phyloP scores from a whole-genome alignment of 2,888 invertebrate species.

The Volucella inanis region DNA sequence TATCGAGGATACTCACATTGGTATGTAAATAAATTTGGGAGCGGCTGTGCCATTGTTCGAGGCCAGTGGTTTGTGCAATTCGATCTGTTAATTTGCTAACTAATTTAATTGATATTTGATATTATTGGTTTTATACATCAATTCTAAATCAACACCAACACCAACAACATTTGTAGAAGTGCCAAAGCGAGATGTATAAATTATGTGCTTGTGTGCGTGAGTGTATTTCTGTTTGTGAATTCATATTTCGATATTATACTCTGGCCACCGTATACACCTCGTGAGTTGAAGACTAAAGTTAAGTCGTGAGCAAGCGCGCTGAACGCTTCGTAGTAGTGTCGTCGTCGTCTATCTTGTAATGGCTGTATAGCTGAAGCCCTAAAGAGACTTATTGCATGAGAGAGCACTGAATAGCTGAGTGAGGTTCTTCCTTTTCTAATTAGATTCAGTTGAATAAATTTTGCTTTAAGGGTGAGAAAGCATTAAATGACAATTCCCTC shows the following conservation, averaged over 20 bases:
- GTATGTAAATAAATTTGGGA: conserved; percentile 83
- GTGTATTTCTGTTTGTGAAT: conserved; percentile 36
- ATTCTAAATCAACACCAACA: conserved; percentile 2
- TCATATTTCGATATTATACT: conserved; percentile 2
- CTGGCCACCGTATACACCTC: too few species aligned
- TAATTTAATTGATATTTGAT: conserved; percentile 74
- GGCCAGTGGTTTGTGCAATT: conserved; percentile 68
- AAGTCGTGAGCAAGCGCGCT: conserved; percentile 74
- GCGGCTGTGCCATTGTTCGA: conserved; percentile 50
- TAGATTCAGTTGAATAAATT: conserved; percentile 31
- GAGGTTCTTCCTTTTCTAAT: conserved; percentile 16
- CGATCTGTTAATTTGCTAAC: conserved; percentile 62
- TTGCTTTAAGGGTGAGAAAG: conserved; percentile 24
- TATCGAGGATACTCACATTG: conserved; percentile 94
- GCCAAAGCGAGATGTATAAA: conserved; percentile 19
- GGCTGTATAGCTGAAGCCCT: neutral
- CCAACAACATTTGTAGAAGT: neutral
- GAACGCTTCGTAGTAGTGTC: conserved; percentile 41
- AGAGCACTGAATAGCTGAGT: conserved; percentile 16
- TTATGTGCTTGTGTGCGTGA: conserved; percentile 2
- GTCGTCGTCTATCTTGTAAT: neutral
- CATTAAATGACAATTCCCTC: conserved; percentile 10
- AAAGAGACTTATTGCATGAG: conserved; percentile 33
- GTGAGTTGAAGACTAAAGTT: conserved; percentile 15
- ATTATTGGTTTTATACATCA: conserved; percentile 63